Evolutionary conservation across 2,888 invertebrate species (phyloP).

Genomic region (Tridacna crocea): DNA sequence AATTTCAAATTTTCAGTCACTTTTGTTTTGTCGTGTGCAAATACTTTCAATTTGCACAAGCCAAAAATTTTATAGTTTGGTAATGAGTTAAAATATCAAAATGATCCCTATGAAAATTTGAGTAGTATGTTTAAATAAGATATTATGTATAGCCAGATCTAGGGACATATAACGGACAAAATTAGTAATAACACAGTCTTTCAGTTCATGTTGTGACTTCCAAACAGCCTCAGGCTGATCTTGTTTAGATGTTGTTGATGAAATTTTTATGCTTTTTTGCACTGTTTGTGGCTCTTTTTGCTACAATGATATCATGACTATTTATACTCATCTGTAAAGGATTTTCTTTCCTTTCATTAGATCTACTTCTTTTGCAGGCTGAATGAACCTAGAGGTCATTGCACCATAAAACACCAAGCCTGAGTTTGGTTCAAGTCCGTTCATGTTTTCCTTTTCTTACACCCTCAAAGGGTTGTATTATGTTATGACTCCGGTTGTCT

Average conservation of each 20-base stretch:
- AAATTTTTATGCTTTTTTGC: neutral
- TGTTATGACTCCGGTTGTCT: too few relatives aligned
- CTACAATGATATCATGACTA: too few relatives aligned
- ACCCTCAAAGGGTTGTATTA: too few relatives aligned
- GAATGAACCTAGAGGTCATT: too few relatives aligned
- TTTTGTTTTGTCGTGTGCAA: neutral
- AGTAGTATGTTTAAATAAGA: neutral
- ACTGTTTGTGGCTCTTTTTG: neutral
- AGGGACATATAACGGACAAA: neutral
- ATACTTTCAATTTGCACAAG: neutral
- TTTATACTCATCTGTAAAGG: too few relatives aligned
- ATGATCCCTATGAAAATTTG: too few relatives aligned
- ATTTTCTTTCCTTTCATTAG: too few relatives aligned
- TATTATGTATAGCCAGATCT: neutral
- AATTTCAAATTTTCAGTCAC: too few relatives aligned
- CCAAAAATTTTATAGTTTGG: neutral
- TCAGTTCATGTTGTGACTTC: neutral
- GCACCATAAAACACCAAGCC: too few relatives aligned
- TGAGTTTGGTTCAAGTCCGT: too few relatives aligned
- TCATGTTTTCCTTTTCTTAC: too few relatives aligned
- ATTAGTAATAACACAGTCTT: neutral
- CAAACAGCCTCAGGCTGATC: neutral
- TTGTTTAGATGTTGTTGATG: neutral
- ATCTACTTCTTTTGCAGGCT: too few relatives aligned
- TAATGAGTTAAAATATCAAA: neutral